Percentiles rank a stretch among this genome's conserved stretches.
These are phyloP conservation scores for Drosophila merina DNA, from an alignment of 2,888 invertebrate species.

Conservation along the genomic window DNA sequence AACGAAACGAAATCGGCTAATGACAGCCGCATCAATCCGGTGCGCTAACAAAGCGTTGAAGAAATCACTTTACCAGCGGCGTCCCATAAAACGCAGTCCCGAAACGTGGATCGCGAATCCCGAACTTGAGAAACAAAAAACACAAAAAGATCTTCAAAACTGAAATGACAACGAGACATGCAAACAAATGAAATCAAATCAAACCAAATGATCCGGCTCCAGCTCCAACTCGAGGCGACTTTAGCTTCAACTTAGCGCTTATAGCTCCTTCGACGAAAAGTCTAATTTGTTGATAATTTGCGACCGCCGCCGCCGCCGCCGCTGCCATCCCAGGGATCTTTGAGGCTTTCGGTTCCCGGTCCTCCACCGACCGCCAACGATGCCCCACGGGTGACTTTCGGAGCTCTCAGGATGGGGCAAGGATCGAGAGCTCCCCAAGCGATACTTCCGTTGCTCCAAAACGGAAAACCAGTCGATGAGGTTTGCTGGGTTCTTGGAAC, in stretches of 20 bases:
- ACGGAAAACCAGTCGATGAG: not conserved
- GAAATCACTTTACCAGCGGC: conserved; percentile 83
- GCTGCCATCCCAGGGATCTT: not conserved
- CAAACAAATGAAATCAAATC: conserved; percentile 71
- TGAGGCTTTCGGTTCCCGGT: not conserved
- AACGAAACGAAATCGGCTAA: conserved; percentile 75
- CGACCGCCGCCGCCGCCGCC: conserved; percentile 51
- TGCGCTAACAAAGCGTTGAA: conserved; percentile 82
- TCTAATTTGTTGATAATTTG: conserved; percentile 82
- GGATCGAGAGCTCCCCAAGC: conserved; percentile 11
- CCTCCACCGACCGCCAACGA: conserved; percentile 71
- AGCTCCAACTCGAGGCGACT: conserved; percentile 1
- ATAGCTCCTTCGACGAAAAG: conserved; percentile 75
- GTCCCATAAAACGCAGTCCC: conserved; percentile 54
- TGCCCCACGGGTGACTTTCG: conserved; percentile 59
- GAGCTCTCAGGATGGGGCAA: conserved; percentile 31
- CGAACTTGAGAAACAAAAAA: not conserved
- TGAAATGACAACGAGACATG: conserved; percentile 80
- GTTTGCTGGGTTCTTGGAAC: not conserved
- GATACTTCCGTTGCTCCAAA: conserved; percentile 13
- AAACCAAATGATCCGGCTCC: conserved; percentile 50
- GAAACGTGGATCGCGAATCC: conserved; percentile 17
- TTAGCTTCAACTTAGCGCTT: conserved; percentile 6
- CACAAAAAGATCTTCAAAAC: conserved; percentile 25
- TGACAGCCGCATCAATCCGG: conserved; percentile 80